Evolutionary conservation across 2,797 vertebrate species (phyloP), one percentile per base, ranked within the genome.

Genomic region (Cynopterus sphinx): DNA sequence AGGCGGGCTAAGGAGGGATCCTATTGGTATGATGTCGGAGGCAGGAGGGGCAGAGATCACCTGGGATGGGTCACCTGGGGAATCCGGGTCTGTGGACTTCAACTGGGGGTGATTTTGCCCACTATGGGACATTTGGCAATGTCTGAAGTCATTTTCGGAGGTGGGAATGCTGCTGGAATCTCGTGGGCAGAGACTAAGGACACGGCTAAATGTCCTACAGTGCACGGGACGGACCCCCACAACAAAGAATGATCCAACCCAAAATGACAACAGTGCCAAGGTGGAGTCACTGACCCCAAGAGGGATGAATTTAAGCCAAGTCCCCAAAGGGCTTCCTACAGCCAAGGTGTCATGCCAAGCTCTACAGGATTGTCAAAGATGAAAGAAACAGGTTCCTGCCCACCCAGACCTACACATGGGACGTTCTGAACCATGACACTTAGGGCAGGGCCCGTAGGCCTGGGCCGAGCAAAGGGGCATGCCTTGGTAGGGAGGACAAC

Each of bases 161-260:
- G 33, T 9, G 5, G 15, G 6, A 46, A 49, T 11, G 51, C 43
- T 73, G 10, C 16, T 16, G 26, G 71, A 9, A 65, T 36, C 26
- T 31, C 21, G 43, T 9, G 6, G 31, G 26, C 16, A 19, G 55
- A 82, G n/a, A 61, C 51, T 31, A 26, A 4, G 11, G 22, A 70
- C n/a, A 46, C 13, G 36, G n/a, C 53, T 51, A 15, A 28, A 19
- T 16, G 3, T n/a, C 51, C 39, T 9, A 19, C 26, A 24, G 3
- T 1, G 6, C 31, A 22, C 24, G 1, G 46, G 13, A 16, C 0
- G 3, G 49, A 7, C 28, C 31, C 24, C 17, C 3, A 0, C 31
- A 43, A 36, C 36, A 75, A 77, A 84, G 36, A 21, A 43, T 2
- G 0, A 24, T 6, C 10, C n/a, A 33, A 39, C 46, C 74, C 28